Base-by-base conservation (phyloP, 2,888 invertebrate genomes). In the Latrodectus elegans region DNA sequence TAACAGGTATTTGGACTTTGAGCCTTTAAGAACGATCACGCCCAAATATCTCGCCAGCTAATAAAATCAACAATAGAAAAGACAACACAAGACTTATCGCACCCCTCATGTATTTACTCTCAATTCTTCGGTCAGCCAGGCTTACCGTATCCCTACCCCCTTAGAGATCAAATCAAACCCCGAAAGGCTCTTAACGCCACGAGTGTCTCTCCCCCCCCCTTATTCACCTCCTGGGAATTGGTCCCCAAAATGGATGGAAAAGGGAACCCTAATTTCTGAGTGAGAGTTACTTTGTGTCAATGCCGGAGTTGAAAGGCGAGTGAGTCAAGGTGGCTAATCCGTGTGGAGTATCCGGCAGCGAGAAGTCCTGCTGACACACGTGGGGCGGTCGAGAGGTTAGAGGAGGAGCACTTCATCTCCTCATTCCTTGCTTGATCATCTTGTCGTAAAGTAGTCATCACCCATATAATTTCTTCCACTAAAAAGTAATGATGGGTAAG, bases 201-300 rank as follows among this genome's bases (percentile, higher is more conserved):
- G 60, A 60, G 60, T 60, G 60, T 60, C 12, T 2, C 38, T 38
- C 38, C 12, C n/a, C 60, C 60, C n/a, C 60, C 10, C 12, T 60
- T 60, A 60, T 60, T 60, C 60, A 38, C 60, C 60, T n/a, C 60
- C 3, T 60, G 60, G n/a, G 60, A 60, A 60, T 60, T 15, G n/a
- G 14, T n/a, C 60, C 60, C n/a, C 60, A 60, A 60, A 60, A 60
- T 60, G 60, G 60, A 60, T 60, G 60, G 60, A 60, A n/a, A 38
- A n/a, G 60, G 60, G 14, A 60, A n/a, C 60, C 60, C 60, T 60
- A 60, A 60, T 60, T 60, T 60, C 60, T 15, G 14, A 15, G 60
- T 60, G 60, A 60, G 60, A 60, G 60, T 60, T 15, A 60, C 60
- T 60, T 60, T 60, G 12, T 60, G 60, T 60, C 60, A 60, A 9